Conservation (phyloP, 2,113 vertebrate genomes). For the Poeciliopsis turrubarensis region DNA sequence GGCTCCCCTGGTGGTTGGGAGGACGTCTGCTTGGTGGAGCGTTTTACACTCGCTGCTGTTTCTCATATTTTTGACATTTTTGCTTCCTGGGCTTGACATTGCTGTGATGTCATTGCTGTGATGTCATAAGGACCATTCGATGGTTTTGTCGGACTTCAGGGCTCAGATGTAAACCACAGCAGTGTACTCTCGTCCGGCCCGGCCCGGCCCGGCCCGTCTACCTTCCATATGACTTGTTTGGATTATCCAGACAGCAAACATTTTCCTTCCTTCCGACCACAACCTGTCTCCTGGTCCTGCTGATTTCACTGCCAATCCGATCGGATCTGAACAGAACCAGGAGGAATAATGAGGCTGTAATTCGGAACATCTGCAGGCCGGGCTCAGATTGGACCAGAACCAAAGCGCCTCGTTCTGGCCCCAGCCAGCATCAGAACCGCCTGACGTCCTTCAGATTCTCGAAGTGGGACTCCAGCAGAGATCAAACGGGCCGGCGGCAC, state of each 20-base stretch:
- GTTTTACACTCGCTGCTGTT: too few species aligned
- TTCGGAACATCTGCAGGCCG: too few species aligned
- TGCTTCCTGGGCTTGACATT: too few species aligned
- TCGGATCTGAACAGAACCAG: too few species aligned
- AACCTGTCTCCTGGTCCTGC: too few species aligned
- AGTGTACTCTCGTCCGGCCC: slow-evolving; percentile 9
- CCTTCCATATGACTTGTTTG: slow-evolving; percentile 5
- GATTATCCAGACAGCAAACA: slow-evolving; percentile 37
- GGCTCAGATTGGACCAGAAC: not conserved
- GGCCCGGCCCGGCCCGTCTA: slow-evolving; percentile 1
- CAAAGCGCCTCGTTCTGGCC: not conserved
- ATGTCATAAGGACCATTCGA: too few species aligned
- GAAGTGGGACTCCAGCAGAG: slow-evolving; percentile 11
- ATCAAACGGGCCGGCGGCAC: not conserved
- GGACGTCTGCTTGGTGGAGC: too few species aligned
- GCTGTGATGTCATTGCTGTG: too few species aligned
- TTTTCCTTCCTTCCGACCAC: slow-evolving; percentile 10
- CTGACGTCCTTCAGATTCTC: not conserved
- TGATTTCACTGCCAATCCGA: too few species aligned
- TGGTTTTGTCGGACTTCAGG: not conserved
- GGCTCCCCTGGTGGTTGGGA: too few species aligned
- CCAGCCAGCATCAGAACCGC: not conserved
- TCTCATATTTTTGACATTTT: too few species aligned
- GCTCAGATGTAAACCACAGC: not conserved
- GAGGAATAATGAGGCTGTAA: too few species aligned